Evolutionary conservation across 1,140 invertebrate species (phyloP).

Genomic region (Chymomyza costata): DNA sequence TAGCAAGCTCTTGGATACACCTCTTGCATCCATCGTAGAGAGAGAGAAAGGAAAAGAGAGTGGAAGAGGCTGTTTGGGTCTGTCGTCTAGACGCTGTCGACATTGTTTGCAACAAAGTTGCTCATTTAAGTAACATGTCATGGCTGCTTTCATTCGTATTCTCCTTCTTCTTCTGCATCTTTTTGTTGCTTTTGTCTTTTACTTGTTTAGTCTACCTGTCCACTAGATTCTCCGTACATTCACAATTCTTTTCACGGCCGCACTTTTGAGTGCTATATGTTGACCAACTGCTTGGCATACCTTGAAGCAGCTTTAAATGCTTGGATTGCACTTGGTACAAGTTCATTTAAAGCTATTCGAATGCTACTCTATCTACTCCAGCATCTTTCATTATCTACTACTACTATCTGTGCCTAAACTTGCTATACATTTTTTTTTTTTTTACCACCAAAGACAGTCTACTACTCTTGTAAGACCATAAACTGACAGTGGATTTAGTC

Average conservation of each 20-base stretch:
- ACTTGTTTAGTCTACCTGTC: neutral
- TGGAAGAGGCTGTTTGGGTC: slow-evolving; percentile 15
- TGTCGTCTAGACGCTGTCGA: slow-evolving; percentile 67
- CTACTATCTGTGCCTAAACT: no score
- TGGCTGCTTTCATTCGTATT: slow-evolving; percentile 32
- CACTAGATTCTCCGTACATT: neutral
- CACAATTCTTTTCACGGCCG: slow-evolving; percentile 1
- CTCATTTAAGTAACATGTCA: slow-evolving; percentile 74
- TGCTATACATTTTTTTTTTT: neutral
- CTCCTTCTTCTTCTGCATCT: neutral
- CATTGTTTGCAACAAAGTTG: slow-evolving; percentile 73
- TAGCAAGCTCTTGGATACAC: no score
- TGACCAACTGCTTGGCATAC: neutral
- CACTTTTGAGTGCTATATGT: neutral
- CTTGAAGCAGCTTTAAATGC: neutral
- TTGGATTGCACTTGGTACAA: slow-evolving; percentile 27
- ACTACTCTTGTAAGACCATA: slow-evolving; percentile 34
- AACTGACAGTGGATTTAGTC: no score
- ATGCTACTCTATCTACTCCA: slow-evolving; percentile 43
- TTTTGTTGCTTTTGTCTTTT: neutral
- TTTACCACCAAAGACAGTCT: slow-evolving; percentile 25
- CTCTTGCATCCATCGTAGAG: no score
- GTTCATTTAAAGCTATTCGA: slow-evolving; percentile 31
- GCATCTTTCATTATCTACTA: slow-evolving; percentile 1
- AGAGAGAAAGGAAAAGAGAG: no score